A percentile compares a stretch with the other conserved stretches of the same genome.
Conservation (phyloP, 1,140 invertebrate species). For the Trissolcus basalis region DNA sequence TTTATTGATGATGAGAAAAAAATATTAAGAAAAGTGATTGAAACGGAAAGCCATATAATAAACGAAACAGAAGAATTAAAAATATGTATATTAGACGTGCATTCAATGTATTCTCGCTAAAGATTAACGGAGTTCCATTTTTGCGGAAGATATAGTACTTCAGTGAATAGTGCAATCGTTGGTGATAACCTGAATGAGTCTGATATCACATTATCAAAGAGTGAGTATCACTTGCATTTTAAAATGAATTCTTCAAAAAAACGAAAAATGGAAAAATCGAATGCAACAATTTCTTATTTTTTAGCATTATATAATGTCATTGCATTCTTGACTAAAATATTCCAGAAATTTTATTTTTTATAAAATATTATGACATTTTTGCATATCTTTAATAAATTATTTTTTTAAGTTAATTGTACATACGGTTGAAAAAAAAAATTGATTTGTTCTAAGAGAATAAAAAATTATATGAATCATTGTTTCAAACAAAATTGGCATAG, state of each 20-base stretch:
- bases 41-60: conserved; percentile 17
- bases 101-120: conserved; percentile 45
- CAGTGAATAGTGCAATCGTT: conserved; percentile 46
- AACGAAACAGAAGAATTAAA: conserved; percentile 21
- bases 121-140: conserved; percentile 39
- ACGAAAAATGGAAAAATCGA: conserved; percentile 12
- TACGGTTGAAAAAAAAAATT: no score
- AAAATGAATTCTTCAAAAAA: conserved; percentile 28
- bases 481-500: background rate
- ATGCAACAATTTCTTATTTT: background rate
- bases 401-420: conserved; percentile 38
- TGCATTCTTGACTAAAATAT: background rate
- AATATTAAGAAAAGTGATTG: conserved; percentile 17
- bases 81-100: conserved; percentile 38
- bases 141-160: conserved; percentile 46
- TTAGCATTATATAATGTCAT: background rate
- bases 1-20: background rate
- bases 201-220: conserved; percentile 46
- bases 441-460: no score
- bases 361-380: conserved; percentile 34
- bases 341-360: conserved; percentile 35
- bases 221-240: conserved; percentile 48
- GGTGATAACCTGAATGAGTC: conserved; percentile 45
- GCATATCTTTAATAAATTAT: conserved; percentile 18
- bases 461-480: no score